phyloP scores from a whole-genome alignment of 2,113 vertebrate genomes.

The Manacus vitellinus region DNA sequence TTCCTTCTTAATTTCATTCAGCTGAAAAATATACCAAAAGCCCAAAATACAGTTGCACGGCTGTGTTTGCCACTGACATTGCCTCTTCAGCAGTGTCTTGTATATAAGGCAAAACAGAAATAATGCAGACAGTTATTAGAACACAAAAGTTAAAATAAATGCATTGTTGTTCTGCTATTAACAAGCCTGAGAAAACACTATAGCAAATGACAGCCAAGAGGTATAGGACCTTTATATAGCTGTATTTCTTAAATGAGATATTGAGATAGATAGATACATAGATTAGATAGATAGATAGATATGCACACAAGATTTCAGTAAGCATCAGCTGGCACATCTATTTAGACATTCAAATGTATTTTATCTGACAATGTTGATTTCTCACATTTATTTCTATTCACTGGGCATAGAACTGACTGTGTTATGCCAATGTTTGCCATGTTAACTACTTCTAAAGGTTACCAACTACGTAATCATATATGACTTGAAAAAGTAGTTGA shows the following conservation, averaged over 20 bases:
- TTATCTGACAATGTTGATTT: constrained; percentile 63
- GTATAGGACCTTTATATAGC: not conserved
- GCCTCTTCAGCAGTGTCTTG: not conserved
- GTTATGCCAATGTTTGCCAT: constrained; percentile 69
- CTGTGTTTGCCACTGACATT: not conserved
- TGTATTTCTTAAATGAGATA: not conserved
- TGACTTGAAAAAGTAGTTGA: constrained; percentile 54
- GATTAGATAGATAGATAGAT: not conserved
- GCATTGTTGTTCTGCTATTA: not conserved
- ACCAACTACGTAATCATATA: constrained; percentile 61
- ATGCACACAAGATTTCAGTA: not conserved
- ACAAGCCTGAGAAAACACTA: not conserved
- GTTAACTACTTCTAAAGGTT: constrained; percentile 75
- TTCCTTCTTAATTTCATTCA: not conserved
- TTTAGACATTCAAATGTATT: constrained; percentile 63
- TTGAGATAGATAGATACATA: not conserved
- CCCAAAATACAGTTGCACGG: not conserved
- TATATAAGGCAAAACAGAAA: not conserved
- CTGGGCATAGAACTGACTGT: constrained; percentile 56
- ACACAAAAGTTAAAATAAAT: not conserved
- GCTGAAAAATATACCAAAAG: not conserved
- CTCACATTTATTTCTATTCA: constrained; percentile 72
- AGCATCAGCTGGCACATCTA: constrained; percentile 21
- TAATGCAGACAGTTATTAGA: not conserved
- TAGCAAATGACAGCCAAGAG: not conserved